These are phyloP conservation scores for Neuroscelio doddi DNA, from an alignment of 2,888 invertebrate genomes.

Conservation along the genomic window DNA sequence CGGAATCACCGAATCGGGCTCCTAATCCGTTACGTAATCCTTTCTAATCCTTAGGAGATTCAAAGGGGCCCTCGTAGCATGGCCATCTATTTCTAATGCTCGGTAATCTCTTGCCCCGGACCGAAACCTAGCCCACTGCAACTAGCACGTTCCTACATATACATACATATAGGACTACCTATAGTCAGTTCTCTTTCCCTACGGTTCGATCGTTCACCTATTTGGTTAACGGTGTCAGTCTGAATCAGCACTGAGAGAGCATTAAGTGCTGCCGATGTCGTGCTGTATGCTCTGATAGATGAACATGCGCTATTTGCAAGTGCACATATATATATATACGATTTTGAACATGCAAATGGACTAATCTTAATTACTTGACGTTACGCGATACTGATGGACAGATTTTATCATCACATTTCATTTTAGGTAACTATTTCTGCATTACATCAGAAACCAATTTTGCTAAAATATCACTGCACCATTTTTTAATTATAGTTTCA, in stretches of 20 bases:
- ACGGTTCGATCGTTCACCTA: conserved; percentile 37
- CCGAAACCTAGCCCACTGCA: conserved; percentile 35
- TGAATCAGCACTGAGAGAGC: conserved; percentile 59
- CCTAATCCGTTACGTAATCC: conserved; percentile 62
- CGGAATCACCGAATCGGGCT: conserved; percentile 55
- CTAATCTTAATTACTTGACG: conserved; percentile 18
- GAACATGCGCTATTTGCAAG: conserved; percentile 22
- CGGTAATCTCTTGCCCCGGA: conserved; percentile 52
- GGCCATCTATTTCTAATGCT: conserved; percentile 61
- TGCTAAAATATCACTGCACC: too few relatives aligned
- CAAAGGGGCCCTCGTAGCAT: conserved; percentile 51
- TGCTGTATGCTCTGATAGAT: conserved; percentile 45
- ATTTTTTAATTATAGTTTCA: too few relatives aligned
- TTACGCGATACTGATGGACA: neutral
- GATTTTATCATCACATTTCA: neutral
- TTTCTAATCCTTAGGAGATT: conserved; percentile 58
- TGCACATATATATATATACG: conserved; percentile 8
- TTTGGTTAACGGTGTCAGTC: conserved; percentile 56
- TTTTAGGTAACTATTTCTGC: too few relatives aligned
- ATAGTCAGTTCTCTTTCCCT: conserved; percentile 19
- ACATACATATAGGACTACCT: conserved; percentile 1
- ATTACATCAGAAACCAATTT: too few relatives aligned
- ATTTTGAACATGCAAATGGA: conserved; percentile 2
- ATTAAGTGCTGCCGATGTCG: conserved; percentile 58
- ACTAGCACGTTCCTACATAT: conserved; percentile 42